These are phyloP conservation scores for Oncopeltus fasciatus DNA, from an alignment of 1,140 invertebrate genomes.

Conservation along the genomic window DNA sequence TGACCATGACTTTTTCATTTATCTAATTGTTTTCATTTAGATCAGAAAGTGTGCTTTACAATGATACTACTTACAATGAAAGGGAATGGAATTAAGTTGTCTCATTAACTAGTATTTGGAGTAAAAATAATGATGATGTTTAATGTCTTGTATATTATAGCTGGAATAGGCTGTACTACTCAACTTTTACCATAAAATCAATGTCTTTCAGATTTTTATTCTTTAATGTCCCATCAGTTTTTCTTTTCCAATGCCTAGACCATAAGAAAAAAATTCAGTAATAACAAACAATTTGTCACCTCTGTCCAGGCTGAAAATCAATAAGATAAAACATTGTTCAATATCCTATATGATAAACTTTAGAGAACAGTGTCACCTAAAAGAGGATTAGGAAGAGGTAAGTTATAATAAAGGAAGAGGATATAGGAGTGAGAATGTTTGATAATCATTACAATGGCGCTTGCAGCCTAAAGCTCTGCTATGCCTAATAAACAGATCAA, in stretches of 20 bases:
- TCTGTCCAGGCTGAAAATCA: neutral
- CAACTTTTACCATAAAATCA: no score
- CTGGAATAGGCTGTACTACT: no score
- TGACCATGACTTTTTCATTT: no score
- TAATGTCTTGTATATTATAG: no score
- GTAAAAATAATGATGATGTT: no score
- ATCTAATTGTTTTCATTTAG: no score
- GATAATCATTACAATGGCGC: neutral
- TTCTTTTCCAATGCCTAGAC: neutral
- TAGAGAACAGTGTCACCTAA: neutral
- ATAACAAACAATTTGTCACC: constrained; percentile 2
- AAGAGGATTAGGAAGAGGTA: neutral
- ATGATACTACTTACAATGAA: no score
- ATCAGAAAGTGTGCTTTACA: no score
- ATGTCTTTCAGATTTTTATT: no score
- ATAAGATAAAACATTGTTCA: neutral
- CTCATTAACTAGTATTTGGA: no score
- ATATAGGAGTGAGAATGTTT: neutral
- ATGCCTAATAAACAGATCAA: constrained; percentile 10
- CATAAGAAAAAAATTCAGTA: neutral
- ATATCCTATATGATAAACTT: neutral
- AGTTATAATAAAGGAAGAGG: neutral
- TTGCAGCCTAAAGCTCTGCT: constrained; percentile 9
- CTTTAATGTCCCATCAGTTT: neutral
- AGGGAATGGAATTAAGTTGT: no score